phyloP scores from a whole-genome alignment of 2,113 vertebrate genomes.

The Caranx melampygus region DNA sequence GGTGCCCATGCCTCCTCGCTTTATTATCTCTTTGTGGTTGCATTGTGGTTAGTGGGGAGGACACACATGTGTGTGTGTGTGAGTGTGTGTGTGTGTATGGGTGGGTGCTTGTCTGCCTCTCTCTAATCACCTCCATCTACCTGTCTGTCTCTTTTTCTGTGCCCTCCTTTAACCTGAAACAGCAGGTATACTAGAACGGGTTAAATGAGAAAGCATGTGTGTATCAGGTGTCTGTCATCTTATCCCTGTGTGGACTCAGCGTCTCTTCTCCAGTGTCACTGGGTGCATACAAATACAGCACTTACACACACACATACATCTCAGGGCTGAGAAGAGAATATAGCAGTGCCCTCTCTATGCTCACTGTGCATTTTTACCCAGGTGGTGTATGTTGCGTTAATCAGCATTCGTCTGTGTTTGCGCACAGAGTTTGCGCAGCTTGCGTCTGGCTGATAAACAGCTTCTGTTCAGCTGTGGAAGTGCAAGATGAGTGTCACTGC shows the following conservation, averaged over 20 bases:
- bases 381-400: constrained; percentile 24
- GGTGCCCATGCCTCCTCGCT: constrained; percentile 50
- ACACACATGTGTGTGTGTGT: constrained; percentile 32
- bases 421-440: constrained; percentile 35
- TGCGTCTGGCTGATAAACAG: constrained; percentile 60
- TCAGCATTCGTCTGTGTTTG: constrained; percentile 25
- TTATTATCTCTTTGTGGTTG: constrained; percentile 67
- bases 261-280: constrained; percentile 67
- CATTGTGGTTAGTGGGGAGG: constrained; percentile 58
- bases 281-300: constrained; percentile 24
- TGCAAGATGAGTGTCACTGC: constrained; percentile 60
- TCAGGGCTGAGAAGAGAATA: constrained; percentile 27
- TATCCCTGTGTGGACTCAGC: constrained; percentile 63
- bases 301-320: constrained; percentile 14
- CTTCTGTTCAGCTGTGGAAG: constrained; percentile 48
- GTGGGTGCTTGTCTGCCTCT: constrained; percentile 7
- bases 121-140: constrained; percentile 29
- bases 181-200: constrained; percentile 78
- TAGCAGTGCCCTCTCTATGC: constrained; percentile 34
- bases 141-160: constrained; percentile 38
- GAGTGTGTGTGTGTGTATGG: background rate
- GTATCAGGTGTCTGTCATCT: constrained; percentile 76
- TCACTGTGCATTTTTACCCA: constrained; percentile 16
- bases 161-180: constrained; percentile 73
- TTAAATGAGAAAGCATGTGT: constrained; percentile 78